Percentiles rank a stretch among this genome's conserved stretches.
Conservation (phyloP, 2,888 invertebrate genomes). For the Agrenia bidenticulata region DNA sequence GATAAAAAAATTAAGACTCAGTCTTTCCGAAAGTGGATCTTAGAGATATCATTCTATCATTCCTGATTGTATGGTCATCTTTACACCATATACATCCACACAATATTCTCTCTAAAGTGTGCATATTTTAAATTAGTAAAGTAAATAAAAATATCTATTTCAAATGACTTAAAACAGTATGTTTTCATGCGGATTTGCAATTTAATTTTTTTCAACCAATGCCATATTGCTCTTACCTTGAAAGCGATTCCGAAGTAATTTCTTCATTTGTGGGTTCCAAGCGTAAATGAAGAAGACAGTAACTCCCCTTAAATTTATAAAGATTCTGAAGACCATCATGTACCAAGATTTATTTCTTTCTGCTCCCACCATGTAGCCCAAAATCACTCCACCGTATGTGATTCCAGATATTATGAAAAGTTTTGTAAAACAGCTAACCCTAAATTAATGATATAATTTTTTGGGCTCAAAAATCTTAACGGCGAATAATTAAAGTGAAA, state of each 20-base stretch:
- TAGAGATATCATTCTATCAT: background rate
- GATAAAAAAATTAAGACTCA: too few species aligned
- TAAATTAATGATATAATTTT: too few species aligned
- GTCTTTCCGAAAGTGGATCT: background rate
- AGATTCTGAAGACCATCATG: background rate
- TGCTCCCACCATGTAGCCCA: background rate
- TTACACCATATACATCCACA: background rate
- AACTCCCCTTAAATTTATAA: conserved; percentile 1
- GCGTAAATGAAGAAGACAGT: conserved; percentile 1
- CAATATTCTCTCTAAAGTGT: background rate
- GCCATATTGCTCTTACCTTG: background rate
- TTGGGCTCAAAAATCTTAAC: background rate
- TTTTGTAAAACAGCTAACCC: background rate
- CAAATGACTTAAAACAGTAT: too few species aligned
- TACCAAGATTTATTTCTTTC: background rate
- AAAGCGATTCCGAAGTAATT: background rate
- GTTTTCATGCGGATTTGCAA: background rate
- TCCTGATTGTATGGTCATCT: background rate
- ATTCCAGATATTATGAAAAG: conserved; percentile 3
- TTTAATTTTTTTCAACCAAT: background rate
- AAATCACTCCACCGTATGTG: background rate
- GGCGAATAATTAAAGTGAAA: too few species aligned
- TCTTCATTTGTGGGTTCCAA: conserved; percentile 2
- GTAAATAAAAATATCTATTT: too few species aligned
- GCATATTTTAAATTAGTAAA: too few species aligned